Conservation (phyloP, 2,888 invertebrate species). For the Drosophila mercatorum region DNA sequence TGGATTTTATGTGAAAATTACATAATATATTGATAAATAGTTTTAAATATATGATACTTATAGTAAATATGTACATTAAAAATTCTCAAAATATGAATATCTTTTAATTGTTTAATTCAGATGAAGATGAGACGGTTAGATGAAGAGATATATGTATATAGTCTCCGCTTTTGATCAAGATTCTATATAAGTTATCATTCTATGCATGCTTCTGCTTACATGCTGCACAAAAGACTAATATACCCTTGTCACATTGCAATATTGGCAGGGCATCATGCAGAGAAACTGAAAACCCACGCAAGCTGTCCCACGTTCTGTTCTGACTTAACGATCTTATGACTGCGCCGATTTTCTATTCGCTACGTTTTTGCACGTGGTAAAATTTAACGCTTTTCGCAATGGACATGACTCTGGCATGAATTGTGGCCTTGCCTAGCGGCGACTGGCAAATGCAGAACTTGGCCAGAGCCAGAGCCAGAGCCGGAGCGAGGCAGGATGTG, state of each 20-base stretch:
- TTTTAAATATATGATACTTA: no score
- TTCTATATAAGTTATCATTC: no score
- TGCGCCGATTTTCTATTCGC: slow-evolving; percentile 9
- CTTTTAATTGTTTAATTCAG: no score
- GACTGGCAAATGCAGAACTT: slow-evolving; percentile 9
- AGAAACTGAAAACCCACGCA: slow-evolving; percentile 52
- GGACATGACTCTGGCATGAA: slow-evolving; percentile 49
- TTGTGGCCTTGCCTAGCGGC: slow-evolving; percentile 59
- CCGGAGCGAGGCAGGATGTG: not conserved
- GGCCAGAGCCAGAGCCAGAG: not conserved
- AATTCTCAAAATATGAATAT: no score
- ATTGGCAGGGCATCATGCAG: not conserved
- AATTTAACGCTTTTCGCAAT: slow-evolving; percentile 62
- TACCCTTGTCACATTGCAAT: not conserved
- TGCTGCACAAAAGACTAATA: not conserved
- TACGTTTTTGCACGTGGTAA: slow-evolving; percentile 42
- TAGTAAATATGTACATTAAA: no score
- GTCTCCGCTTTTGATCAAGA: no score
- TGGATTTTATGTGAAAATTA: no score
- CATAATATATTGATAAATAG: no score
- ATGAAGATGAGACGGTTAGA: no score
- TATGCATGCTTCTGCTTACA: no score
- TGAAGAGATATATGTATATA: no score
- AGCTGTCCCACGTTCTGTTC: slow-evolving; percentile 58
- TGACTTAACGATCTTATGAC: slow-evolving; percentile 41